Conservation (phyloP, 2,888 invertebrate species). For the Caenorhabditis doughertyi region DNA sequence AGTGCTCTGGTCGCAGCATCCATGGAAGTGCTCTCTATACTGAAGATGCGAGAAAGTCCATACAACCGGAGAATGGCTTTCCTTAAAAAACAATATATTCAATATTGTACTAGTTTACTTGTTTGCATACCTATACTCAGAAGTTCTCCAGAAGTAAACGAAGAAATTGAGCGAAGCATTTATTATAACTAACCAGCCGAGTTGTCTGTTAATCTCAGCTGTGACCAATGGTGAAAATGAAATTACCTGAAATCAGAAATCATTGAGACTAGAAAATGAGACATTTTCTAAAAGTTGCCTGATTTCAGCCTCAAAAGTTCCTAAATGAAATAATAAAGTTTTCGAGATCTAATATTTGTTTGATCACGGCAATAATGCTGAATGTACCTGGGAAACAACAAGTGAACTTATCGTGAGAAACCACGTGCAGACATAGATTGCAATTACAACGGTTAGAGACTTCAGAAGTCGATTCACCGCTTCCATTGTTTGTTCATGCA, state of each 20-base stretch:
- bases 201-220: conserved; percentile 67
- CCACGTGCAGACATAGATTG: conserved; percentile 71
- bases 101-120: not conserved
- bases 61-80: conserved; percentile 35
- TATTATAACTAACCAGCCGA: conserved; percentile 72
- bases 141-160: conserved; percentile 69
- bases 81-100: not conserved
- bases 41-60: conserved; percentile 10
- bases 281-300: not conserved
- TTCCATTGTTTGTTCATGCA: conserved; percentile 57
- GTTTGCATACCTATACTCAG: conserved; percentile 66
- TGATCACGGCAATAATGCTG: not conserved
- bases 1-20: conserved; percentile 15
- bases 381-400: conserved; percentile 66
- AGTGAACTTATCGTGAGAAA: conserved; percentile 70
- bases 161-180: conserved; percentile 71
- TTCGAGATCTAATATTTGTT: not conserved
- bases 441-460: conserved; percentile 67
- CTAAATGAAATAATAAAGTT: not conserved
- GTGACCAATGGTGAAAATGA: conserved; percentile 45
- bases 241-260: conserved; percentile 46
- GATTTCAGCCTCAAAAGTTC: not conserved
- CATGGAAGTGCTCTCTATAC: conserved; percentile 14
- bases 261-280: not conserved
- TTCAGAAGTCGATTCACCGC: conserved; percentile 65